Conservation (phyloP, 2,888 invertebrate genomes). For the Drosophila koepferae region DNA sequence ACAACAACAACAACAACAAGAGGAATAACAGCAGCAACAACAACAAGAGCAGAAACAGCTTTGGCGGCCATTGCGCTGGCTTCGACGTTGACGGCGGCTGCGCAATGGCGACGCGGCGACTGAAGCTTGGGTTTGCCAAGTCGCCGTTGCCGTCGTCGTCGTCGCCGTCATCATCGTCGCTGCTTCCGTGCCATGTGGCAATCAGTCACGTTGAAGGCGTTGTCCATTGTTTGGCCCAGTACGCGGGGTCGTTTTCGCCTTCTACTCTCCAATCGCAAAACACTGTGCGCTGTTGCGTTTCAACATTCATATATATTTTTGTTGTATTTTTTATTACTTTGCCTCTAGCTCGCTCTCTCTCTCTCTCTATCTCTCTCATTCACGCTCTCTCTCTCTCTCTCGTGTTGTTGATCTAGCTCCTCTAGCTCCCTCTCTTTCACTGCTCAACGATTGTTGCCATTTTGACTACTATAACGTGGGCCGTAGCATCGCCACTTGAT, state of each 20-base stretch:
- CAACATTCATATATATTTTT: conserved; percentile 6
- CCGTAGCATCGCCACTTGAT: conserved; percentile 7
- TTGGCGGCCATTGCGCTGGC: conserved; percentile 77
- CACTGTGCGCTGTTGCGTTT: conserved; percentile 58
- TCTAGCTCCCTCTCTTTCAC: conserved; percentile 15
- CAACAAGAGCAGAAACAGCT: conserved; percentile 42
- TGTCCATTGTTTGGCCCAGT: conserved; percentile 60
- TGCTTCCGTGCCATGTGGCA: conserved; percentile 80
- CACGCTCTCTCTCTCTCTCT: conserved; percentile 2
- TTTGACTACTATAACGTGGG: conserved; percentile 41
- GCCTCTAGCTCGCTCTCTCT: conserved; percentile 11
- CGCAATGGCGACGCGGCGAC: conserved; percentile 64
- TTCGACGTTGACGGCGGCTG: conserved; percentile 58
- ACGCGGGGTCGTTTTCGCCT: conserved; percentile 60
- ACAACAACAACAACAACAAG: conserved; percentile 38
- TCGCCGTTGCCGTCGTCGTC: conserved; percentile 12
- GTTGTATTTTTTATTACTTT: conserved; percentile 13
- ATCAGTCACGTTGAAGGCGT: conserved; percentile 78
- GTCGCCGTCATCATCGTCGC: conserved; percentile 12
- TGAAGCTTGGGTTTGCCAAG: conserved; percentile 33
- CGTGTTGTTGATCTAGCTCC: not conserved
- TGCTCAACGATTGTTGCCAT: conserved; percentile 66
- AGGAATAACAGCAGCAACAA: conserved; percentile 23
- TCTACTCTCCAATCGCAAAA: conserved; percentile 77
- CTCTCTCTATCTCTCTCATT: conserved; percentile 22